Evolutionary conservation across 1,140 invertebrate genomes (phyloP), one percentile per base, ranked within the genome.

Genomic region (Aricia agestis): DNA sequence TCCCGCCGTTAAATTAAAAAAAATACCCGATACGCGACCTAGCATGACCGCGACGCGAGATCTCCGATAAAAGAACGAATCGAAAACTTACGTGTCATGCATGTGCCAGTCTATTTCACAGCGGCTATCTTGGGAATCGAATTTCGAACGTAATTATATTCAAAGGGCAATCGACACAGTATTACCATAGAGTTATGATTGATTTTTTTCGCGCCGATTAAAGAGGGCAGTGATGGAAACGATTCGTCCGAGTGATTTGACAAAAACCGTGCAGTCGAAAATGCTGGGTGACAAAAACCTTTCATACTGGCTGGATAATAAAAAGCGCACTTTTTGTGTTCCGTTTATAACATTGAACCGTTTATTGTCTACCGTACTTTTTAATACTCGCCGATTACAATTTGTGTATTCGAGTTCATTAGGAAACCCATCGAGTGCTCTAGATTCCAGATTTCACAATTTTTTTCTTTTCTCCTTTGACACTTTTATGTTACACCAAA

Each of bases 61-160:
- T 91, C 85, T 70, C 79, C 78, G 87, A 90, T 87, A 74, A 85
- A 87, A 90, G 88, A 88, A 85, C 75, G 70, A 74, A 83, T 80
- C 77, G 84, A 87, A 89, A 88, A 70, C 84, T 83, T 87, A 90
- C 89, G 86, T 87, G 89, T 91, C 88, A 90, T 88, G 88, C 86
- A 91, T 91, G 87, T 89, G 87, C 82, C 85, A 81, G 84, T 85
- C 86, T 81, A 89, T 89, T 88, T 90, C 86, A 87, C 84, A 82
- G 82, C 79, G 81, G 80, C 82, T 78, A 85, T 85, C 87, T 87
- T 91, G 89, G 87, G 87, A 91, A 89, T 90, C 78, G 81, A 86
- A 79, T 87, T 84, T 84, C 83, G 84, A 89, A 91, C 88, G 87
- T 83, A 91, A 90, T 91, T 91, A 91, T 87, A 87, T 86, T 91